phyloP scores from a whole-genome alignment of 2,888 invertebrate genomes.

The Drosophila mimetica region DNA sequence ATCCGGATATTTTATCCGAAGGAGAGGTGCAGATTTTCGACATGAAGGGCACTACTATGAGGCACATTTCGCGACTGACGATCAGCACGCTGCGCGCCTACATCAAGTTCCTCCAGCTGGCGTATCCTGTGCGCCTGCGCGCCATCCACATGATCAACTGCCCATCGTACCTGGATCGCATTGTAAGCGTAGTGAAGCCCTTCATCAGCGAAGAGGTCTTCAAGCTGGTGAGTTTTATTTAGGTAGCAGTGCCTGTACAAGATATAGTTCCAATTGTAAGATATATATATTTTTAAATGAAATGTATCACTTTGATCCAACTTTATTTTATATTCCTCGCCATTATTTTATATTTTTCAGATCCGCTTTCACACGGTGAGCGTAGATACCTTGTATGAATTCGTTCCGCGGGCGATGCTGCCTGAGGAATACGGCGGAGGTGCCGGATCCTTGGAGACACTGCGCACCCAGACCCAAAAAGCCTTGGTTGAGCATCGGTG shows the following conservation, averaged over 20 bases:
- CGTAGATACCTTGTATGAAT: conserved; percentile 87
- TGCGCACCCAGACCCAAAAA: conserved; percentile 87
- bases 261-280: too few relatives aligned
- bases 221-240: conserved; percentile 86
- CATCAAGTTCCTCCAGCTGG: conserved; percentile 78
- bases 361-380: conserved; percentile 88
- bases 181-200: conserved; percentile 87
- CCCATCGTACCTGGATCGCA: conserved; percentile 87
- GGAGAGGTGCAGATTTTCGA: conserved; percentile 91
- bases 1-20: conserved; percentile 58
- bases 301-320: too few relatives aligned
- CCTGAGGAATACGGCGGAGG: conserved; percentile 80
- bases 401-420: conserved; percentile 85
- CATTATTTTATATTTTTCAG: conserved; percentile 80
- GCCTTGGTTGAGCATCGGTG: conserved; percentile 86
- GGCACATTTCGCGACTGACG: conserved; percentile 86
- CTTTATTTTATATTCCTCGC: neutral
- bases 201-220: conserved; percentile 88
- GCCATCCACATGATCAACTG: conserved; percentile 87
- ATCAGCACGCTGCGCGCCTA: conserved; percentile 77
- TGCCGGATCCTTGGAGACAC: conserved; percentile 81
- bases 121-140: conserved; percentile 79
- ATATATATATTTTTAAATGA: too few relatives aligned
- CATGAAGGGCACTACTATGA: conserved; percentile 87
- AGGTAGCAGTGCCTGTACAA: too few relatives aligned